Base-by-base conservation (phyloP, 35 echinoderm and acorn worm species). In the Lytechinus pictus region DNA sequence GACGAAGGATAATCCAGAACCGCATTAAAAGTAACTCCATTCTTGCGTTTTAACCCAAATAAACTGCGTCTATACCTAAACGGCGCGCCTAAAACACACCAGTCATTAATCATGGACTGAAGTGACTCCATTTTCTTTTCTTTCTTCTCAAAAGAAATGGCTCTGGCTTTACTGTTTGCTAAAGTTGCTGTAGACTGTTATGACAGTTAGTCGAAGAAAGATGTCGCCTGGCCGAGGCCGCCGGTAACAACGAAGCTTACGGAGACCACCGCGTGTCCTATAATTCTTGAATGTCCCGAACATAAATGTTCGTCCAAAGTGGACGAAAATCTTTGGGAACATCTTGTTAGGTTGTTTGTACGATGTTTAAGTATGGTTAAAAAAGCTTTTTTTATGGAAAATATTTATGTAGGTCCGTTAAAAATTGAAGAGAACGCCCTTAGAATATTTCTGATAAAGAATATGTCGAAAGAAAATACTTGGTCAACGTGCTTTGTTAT, bases 51-150 rank as follows among this genome's bases (percentile, higher is more conserved):
- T 19, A 79, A 6, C 66, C 19, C 19, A 7, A 79, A n/a, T 79
- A 79, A 79, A 7, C 66, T 19, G 66, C 16, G 66, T 79, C 66
- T 90, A 88, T 90, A 9, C 88, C 88, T 90, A 19, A 90, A 28
- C 88, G 88, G 88, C 88, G 88, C 88, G 28, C 29, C 52, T 90
- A 90, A 90, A 90, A 90, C 88, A 90, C 88, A 52, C 29, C 27
- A 90, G 88, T 54, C 88, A 90, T 90, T 90, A 90, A 90, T 90
- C 88, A 90, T 6, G 3, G 88, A 14, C 19, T 79, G 52, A 90
- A 52, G 28, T 27, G 8, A 44, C 27, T 90, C 88, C 88, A 12
- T 54, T 54, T 44, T 90, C 52, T 21, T 90, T 33, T 13, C 7
- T 33, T 29, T 54, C 52, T 33, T 52, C 44, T 6, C 19, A 5